Evolutionary conservation across 2,113 vertebrate genomes (phyloP), one percentile per base, ranked within the genome.

Genomic region (Melanotaenia duboulayi): DNA sequence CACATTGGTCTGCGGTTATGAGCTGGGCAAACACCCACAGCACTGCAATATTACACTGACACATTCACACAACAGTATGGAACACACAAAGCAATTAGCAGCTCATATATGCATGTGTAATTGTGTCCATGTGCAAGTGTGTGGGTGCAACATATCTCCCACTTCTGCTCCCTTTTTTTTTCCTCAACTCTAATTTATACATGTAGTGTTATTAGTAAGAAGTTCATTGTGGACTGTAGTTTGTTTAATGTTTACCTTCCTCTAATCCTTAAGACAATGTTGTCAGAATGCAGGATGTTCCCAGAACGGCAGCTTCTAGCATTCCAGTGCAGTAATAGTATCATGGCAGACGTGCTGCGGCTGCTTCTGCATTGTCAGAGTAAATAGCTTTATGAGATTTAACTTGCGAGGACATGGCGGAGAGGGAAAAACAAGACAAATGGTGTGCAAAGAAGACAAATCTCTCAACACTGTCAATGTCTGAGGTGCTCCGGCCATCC

Each of bases 31-130:
- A 91, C 90, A 91, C 87, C 89, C 89, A 87, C 86, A 84, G 86
- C 87, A 78, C 72, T 66, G 84, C 86, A 86, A 92, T 91, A 93
- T 90, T 90, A 77, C 86, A 80, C 79, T 65, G 32, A 78, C 85
- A 85, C 87, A 79, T 76, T 84, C 80, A 58, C 80, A 72, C 80
- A 68, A 88, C 73, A 51, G 84, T 89, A 71, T 74, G 88, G 82
- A 80, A 88, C 86, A 78, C 87, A 88, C 82, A 91, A 92, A 92
- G 89, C 92, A 92, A 92, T 94, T 94, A 94, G 90, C 89, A 66
- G 81, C 81, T 83, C 75, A 83, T 80, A 83, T 84, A 50, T 81
- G 69, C 74, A 37, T 76, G 80, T 55, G 44, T 75, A 74, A 77
- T 51, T 65, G 86, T 65, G 62, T 67, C 25, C 42, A 9, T 14